Evolutionary conservation across 2,797 vertebrate species (phyloP).

Genomic region (Florisuga fusca): DNA sequence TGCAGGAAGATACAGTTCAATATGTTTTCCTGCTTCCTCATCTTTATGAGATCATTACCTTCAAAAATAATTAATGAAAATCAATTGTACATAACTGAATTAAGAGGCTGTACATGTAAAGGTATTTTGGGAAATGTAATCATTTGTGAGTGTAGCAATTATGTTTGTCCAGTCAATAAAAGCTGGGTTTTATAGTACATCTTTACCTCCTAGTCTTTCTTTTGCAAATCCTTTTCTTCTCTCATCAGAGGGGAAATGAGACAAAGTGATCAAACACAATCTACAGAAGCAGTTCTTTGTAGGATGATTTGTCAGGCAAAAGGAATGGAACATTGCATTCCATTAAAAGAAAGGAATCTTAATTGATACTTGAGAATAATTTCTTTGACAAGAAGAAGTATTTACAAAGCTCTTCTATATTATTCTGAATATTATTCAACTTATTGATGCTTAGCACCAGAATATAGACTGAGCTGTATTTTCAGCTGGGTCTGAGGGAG

Average conservation of each 20-base stretch:
- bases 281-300: not conserved
- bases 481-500: not conserved
- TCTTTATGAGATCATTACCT: not conserved
- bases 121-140: not conserved
- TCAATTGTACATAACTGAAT: not conserved
- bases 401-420: not conserved
- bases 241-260: not conserved
- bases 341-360: constrained; percentile 17
- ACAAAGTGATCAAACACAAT: not conserved
- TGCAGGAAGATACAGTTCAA: not conserved
- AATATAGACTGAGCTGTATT: not conserved
- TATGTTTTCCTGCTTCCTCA: not conserved
- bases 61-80: constrained; percentile 22
- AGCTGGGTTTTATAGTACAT: not conserved
- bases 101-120: not conserved
- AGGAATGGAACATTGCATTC: constrained; percentile 39
- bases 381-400: not conserved
- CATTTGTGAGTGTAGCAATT: not conserved
- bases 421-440: not conserved
- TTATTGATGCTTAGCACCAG: not conserved
- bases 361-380: constrained; percentile 15
- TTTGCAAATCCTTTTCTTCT: not conserved
- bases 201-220: not conserved
- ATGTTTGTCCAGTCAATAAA: not conserved
- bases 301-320: constrained; percentile 31